Evolutionary conservation across 2,113 vertebrate genomes (phyloP), one percentile per base, ranked within the genome.

Genomic region (Platichthys flesus): DNA sequence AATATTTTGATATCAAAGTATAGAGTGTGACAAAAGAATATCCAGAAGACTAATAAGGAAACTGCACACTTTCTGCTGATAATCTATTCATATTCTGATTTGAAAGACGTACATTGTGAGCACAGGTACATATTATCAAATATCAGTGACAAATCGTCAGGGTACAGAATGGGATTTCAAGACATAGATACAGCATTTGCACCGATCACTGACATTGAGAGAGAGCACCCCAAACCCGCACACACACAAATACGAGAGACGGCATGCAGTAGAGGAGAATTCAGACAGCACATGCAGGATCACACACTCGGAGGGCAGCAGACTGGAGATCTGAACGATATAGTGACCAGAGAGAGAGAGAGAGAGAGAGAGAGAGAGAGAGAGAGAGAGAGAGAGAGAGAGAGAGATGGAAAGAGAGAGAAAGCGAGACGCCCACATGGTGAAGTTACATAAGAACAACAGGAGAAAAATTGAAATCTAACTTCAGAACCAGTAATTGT

Each of bases 281-380:
- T 88, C 66, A 82, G 78, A 82, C 83, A 72, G 68, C 62, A 68
- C 89, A 92, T 94, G 93, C 93, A 88, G 81, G 66, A 89, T 82
- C 81, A 89, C 79, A 87, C 71, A 76, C 63, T 86, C n/a, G 57
- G 76, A 81, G 71, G 70, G 57, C 70, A 83, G 70, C 76, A 74
- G 65, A 75, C 62, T 72, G 74, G 49, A 79, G 51, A 83, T 72
- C 66, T 70, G 81, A 79, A 78, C 42, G 78, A 72, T 67, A 71
- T 9, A n/a, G 51, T 12, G 54, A 56, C 8, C 31, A 82, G 15
- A 79, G 2, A 73, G 40, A 35, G 52, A 74, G 65, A 74, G 8
- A 54, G 58, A 66, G 67, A 73, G 28, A 74, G 73, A 71, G 13
- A 70, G 59, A 71, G 12, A 49, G 74, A 71, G 67, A 31, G 31